A percentile compares a stretch with the other conserved stretches of the same genome.
Conservation (phyloP, 2,888 invertebrate genomes). For the Athrips mouffetella region DNA sequence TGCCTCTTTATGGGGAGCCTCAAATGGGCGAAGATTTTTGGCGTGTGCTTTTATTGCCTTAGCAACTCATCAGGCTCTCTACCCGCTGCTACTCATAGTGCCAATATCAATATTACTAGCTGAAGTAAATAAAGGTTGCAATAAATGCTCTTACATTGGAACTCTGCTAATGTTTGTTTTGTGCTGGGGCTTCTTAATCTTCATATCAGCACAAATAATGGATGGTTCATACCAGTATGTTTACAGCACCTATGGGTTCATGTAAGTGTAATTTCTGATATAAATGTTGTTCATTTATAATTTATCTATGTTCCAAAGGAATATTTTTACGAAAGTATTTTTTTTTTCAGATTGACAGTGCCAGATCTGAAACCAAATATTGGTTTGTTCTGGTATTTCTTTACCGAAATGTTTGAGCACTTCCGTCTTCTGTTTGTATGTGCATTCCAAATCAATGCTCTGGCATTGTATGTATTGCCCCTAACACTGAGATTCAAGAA, state of each 20-base stretch:
- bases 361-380: conserved; percentile 98
- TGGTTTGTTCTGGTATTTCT: conserved; percentile 99
- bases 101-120: conserved; percentile 86
- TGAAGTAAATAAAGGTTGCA: conserved; percentile 71
- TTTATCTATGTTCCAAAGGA: background rate
- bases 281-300: background rate
- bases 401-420: conserved; percentile 99
- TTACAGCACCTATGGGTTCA: conserved; percentile 88
- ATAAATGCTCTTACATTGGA: conserved; percentile 66
- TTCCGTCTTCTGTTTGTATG: conserved; percentile 96
- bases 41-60: conserved; percentile 85
- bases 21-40: conserved; percentile 79
- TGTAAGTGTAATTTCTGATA: conserved; percentile 76
- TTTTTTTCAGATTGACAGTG: conserved; percentile 85
- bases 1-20: conserved; percentile 83
- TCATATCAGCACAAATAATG: conserved; percentile 80
- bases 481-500: conserved; percentile 87
- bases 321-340: conserved; percentile 2
- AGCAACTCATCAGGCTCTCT: conserved; percentile 89
- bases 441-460: conserved; percentile 97
- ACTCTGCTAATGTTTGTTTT: conserved; percentile 73
- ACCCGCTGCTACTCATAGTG: conserved; percentile 89
- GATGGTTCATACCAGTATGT: conserved; percentile 81
- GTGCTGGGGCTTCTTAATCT: conserved; percentile 77
- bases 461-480: conserved; percentile 94